Base-by-base conservation (phyloP, 1,140 invertebrate genomes). In the Papilio dardanus region DNA sequence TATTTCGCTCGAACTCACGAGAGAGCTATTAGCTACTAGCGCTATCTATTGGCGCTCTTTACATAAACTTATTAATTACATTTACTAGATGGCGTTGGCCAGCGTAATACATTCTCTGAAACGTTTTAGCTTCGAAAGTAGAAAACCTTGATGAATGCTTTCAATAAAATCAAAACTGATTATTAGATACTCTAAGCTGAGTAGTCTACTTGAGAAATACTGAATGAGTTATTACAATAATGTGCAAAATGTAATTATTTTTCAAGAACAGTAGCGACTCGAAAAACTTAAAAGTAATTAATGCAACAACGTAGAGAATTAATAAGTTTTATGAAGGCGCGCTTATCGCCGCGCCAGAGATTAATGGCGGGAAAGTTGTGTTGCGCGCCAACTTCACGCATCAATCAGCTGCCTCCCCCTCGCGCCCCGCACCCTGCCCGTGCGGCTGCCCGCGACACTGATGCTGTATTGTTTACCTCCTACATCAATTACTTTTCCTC, bases 11-110 rank as follows among this genome's bases (percentile, higher is more conserved):
- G 5, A 50, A 21, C 3, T 68, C 33, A 40, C 1, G 6, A 6
- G 21, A 24, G 10, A 3, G 35, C 35, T 37, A 14, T 3, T 37
- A 31, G 30, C 74, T 28, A 1, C 1, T 68, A 81, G 65, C 79
- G 81, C 78, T 82, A 82, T 85, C 83, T 86, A 58, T 78, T 62
- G 71, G 7, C n/a, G 21, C n/a, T 7, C 0, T 30, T 24, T 71
- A 16, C 5, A 30, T 33, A 30, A 50, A 6, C 21, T 50, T 50
- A 16, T 30, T 30, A 46, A 21, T n/a, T 71, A 7, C 3, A 7
- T n/a, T 50, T 14, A 71, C 68, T 46, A 71, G 68, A 50, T 71
- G 68, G 68, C 68, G 68, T 16, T 71, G 16, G 12, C 14, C 16
- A 28, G 0, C 1, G 3, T 58, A 21, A 28, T 28, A 37, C 1